These are phyloP conservation scores for Oreochromis aureus DNA, from an alignment of 2,113 vertebrate species.

Conservation along the genomic window DNA sequence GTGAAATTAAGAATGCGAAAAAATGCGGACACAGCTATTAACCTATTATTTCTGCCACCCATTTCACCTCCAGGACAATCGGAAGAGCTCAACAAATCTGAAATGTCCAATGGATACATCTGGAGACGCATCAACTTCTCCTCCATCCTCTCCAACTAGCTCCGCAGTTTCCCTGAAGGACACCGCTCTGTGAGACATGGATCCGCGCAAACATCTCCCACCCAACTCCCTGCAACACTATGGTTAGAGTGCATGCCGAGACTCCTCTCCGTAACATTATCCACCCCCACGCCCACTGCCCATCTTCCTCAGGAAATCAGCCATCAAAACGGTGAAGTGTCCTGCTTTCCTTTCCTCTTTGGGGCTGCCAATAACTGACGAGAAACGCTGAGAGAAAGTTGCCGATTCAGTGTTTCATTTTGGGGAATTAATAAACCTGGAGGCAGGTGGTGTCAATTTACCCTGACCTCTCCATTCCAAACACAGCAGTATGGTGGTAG, in stretches of 20 bases:
- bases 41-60: neutral
- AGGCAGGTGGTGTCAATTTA: neutral
- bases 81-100: neutral
- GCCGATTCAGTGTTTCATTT: neutral
- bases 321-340: slow-evolving; percentile 22
- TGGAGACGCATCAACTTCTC: slow-evolving; percentile 24
- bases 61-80: slow-evolving; percentile 43
- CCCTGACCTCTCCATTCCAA: neutral
- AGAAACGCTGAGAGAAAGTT: slow-evolving; percentile 21
- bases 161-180: neutral
- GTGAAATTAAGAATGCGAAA: neutral
- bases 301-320: slow-evolving; percentile 30
- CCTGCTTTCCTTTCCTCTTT: slow-evolving; percentile 13
- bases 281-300: slow-evolving; percentile 15
- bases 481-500: slow-evolving; percentile 12
- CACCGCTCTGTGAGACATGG: slow-evolving; percentile 36
- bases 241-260: slow-evolving; percentile 46
- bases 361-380: slow-evolving; percentile 18
- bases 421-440: neutral
- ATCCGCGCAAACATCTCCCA: slow-evolving; percentile 13
- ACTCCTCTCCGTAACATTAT: slow-evolving; percentile 17
- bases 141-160: neutral
- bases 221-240: slow-evolving; percentile 40
- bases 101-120: slow-evolving; percentile 52
- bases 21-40: neutral